These are phyloP conservation scores for Lipotes vexillifer DNA, from an alignment of 2,113 vertebrate species.

Conservation along the genomic window DNA sequence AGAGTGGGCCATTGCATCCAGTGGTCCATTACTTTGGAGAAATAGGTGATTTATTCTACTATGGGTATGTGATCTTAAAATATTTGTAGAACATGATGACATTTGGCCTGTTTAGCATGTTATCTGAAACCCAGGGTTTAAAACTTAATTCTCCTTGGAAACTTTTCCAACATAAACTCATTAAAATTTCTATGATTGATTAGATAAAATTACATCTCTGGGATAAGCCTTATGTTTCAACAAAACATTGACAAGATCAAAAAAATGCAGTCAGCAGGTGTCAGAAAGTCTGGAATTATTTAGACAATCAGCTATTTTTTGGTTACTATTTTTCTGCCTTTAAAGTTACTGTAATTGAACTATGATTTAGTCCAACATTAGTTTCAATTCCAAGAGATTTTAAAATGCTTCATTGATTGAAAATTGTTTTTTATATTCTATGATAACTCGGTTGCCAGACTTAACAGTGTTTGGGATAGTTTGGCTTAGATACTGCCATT, in stretches of 20 bases:
- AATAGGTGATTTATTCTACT: neutral
- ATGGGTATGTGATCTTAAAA: neutral
- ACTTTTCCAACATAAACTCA: neutral
- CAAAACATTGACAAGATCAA: neutral
- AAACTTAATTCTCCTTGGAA: neutral
- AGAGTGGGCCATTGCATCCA: neutral
- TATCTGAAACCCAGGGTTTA: neutral
- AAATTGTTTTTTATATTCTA: neutral
- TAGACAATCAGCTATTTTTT: neutral
- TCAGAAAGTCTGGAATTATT: neutral
- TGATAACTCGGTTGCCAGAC: neutral
- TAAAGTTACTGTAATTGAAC: neutral
- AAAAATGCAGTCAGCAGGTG: neutral
- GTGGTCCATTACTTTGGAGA: neutral
- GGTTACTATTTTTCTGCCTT: neutral
- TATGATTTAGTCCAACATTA: neutral
- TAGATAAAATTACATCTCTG: neutral
- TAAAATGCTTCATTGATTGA: neutral
- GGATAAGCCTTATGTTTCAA: neutral
- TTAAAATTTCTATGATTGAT: neutral
- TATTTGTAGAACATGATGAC: neutral
- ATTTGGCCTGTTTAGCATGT: neutral
- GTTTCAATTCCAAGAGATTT: conserved; percentile 1
- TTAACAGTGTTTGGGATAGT: neutral
- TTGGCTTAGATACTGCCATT: neutral